Evolutionary conservation across 2,113 vertebrate genomes (phyloP).

Genomic region (Felis chaus): DNA sequence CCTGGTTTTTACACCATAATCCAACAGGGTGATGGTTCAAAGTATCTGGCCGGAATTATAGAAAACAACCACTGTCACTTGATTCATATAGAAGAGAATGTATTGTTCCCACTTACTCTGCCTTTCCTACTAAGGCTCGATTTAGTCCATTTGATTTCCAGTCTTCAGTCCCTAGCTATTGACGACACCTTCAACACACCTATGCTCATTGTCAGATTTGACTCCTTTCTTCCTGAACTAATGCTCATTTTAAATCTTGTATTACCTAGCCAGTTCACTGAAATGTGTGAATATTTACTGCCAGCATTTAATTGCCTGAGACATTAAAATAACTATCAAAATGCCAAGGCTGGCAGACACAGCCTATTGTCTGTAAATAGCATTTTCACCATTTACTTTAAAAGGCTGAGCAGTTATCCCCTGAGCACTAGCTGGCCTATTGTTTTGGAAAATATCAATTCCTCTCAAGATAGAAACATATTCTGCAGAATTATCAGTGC

Average conservation of each 20-base stretch:
- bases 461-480: neutral
- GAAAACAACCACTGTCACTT: neutral
- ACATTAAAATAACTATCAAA: constrained; percentile 53
- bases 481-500: neutral
- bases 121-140: neutral
- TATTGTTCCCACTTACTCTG: neutral
- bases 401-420: constrained; percentile 2
- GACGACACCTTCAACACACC: neutral
- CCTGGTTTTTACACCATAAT: neutral
- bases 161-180: neutral
- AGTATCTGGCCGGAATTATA: neutral
- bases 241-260: neutral
- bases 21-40: neutral
- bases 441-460: constrained; percentile 48
- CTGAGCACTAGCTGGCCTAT: neutral
- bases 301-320: constrained; percentile 36
- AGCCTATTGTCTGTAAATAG: constrained; percentile 32
- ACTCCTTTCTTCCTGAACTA: neutral
- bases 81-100: neutral
- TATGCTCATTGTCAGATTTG: neutral
- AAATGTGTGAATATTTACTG: constrained; percentile 43
- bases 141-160: neutral
- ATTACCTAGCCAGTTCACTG: neutral
- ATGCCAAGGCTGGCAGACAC: constrained; percentile 44
- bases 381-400: constrained; percentile 46